phyloP scores from a whole-genome alignment of 2,797 vertebrate genomes.

The Sebastes diploproa region DNA sequence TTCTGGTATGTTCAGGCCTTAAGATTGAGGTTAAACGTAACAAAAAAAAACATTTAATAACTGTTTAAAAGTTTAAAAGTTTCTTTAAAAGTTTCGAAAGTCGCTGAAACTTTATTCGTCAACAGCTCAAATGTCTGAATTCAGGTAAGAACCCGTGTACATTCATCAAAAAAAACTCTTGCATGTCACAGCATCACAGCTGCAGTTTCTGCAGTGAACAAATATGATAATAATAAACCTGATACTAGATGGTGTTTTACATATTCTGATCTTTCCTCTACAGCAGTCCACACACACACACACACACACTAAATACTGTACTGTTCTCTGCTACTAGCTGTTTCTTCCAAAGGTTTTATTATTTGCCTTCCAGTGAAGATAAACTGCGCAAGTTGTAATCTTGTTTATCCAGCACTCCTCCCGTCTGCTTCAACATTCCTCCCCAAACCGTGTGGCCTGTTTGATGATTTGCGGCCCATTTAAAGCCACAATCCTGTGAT shows the following conservation, averaged over 20 bases:
- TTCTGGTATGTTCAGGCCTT: not conserved
- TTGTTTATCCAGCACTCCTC: slow-evolving; percentile 57
- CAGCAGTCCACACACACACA: not conserved
- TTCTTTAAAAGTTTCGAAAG: not conserved
- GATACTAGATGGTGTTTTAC: not conserved
- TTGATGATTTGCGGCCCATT: slow-evolving; percentile 72
- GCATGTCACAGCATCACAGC: not conserved
- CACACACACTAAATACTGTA: not conserved
- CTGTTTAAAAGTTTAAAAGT: not conserved
- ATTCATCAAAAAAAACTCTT: not conserved
- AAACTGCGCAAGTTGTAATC: slow-evolving; percentile 52
- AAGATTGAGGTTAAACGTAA: not conserved
- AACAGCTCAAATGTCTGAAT: not conserved
- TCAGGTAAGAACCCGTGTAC: not conserved
- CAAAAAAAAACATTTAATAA: not conserved
- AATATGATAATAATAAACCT: not conserved
- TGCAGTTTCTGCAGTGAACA: not conserved
- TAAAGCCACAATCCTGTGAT: slow-evolving; percentile 73
- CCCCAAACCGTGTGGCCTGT: slow-evolving; percentile 58
- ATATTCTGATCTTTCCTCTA: not conserved
- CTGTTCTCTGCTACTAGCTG: not conserved
- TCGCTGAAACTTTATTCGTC: not conserved
- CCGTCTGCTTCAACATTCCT: slow-evolving; percentile 56
- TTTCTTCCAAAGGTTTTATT: slow-evolving; percentile 10
- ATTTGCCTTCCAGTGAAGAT: slow-evolving; percentile 32